A percentile compares a stretch with the other conserved stretches of the same genome.
These are phyloP conservation scores for Caerostris extrusa DNA, from an alignment of 1,140 invertebrate species.

Conservation along the genomic window DNA sequence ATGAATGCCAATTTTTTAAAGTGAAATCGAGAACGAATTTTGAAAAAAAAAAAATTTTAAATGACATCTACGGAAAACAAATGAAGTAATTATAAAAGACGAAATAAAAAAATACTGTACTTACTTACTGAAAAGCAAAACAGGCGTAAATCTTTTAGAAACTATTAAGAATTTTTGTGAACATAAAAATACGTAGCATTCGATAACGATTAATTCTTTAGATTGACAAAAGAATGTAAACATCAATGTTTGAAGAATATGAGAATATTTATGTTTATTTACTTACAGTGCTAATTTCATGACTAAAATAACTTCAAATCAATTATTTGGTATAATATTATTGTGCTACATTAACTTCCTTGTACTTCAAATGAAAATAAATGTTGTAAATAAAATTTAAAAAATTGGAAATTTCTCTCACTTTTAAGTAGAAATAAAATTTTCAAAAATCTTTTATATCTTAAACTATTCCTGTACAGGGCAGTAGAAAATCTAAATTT, in stretches of 20 bases:
- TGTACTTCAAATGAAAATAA: too few relatives aligned
- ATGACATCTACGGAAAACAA: not conserved
- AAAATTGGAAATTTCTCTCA: too few relatives aligned
- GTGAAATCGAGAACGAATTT: slow-evolving; percentile 66
- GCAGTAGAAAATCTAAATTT: too few relatives aligned
- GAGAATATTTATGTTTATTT: too few relatives aligned
- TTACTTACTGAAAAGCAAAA: slow-evolving; percentile 41
- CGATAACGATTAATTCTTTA: slow-evolving; percentile 60
- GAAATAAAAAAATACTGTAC: slow-evolving; percentile 35
- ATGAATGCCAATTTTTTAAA: slow-evolving; percentile 75
- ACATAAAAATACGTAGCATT: slow-evolving; percentile 71
- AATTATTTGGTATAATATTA: too few relatives aligned
- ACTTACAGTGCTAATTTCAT: too few relatives aligned
- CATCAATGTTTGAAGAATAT: not conserved
- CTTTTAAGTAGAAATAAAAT: too few relatives aligned
- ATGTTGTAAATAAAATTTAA: too few relatives aligned
- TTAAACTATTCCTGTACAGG: too few relatives aligned
- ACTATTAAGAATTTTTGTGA: slow-evolving; percentile 59
- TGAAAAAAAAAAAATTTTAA: slow-evolving; percentile 25
- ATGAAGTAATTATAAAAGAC: slow-evolving; percentile 3
- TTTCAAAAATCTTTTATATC: too few relatives aligned
- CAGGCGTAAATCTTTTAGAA: slow-evolving; percentile 21
- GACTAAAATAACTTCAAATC: too few relatives aligned
- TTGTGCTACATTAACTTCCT: too few relatives aligned
- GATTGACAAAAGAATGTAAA: not conserved